Percentiles rank a stretch among this genome's conserved stretches.
Evolutionary conservation across 2,113 vertebrate species (phyloP).

Genomic region (Menura novaehollandiae): DNA sequence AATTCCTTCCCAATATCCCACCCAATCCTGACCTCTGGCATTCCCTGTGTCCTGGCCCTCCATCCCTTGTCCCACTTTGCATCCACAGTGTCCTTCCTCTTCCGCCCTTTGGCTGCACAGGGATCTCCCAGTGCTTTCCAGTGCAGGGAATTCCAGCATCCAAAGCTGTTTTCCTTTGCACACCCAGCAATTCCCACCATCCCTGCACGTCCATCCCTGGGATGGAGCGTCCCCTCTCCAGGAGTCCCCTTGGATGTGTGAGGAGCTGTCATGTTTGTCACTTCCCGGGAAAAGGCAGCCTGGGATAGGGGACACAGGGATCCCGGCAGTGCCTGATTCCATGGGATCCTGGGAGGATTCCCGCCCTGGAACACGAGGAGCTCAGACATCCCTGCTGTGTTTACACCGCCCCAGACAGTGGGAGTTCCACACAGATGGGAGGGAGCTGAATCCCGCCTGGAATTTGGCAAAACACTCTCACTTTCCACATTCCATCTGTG

Average conservation of each 20-base stretch:
- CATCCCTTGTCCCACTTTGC: neutral
- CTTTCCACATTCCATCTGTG: neutral
- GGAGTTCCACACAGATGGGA: neutral
- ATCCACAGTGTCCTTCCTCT: neutral
- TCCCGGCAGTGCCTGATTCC: neutral
- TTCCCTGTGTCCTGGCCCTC: neutral
- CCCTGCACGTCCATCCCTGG: neutral
- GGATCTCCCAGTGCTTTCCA: neutral
- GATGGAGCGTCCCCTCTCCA: neutral
- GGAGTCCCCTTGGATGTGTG: neutral
- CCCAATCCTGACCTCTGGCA: neutral
- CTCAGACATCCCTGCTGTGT: neutral
- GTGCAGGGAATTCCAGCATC: neutral
- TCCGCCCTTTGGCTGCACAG: neutral
- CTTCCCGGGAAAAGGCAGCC: neutral
- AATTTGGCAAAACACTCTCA: neutral
- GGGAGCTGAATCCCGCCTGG: neutral
- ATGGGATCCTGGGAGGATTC: neutral
- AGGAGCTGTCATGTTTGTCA: too few species aligned
- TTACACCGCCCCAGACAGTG: neutral
- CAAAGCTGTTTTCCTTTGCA: neutral
- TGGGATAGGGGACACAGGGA: too few species aligned
- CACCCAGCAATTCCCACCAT: neutral
- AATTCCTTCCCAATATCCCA: neutral
- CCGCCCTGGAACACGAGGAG: neutral